phyloP scores from a whole-genome alignment of 1,140 invertebrate species.

The Frieseomelitta varia region DNA sequence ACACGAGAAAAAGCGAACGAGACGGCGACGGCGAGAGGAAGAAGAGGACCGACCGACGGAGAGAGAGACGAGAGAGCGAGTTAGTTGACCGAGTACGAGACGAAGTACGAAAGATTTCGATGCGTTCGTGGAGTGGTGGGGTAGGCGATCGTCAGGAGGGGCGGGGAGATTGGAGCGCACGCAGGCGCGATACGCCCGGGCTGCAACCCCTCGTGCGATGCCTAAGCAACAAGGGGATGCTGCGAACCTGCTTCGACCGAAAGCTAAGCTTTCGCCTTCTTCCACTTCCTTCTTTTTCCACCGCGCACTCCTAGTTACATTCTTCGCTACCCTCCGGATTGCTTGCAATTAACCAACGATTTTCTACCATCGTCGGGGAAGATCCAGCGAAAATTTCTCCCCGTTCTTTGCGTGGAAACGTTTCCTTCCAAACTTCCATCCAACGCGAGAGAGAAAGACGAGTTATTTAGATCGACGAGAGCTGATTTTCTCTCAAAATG shows the following conservation, averaged over 20 bases:
- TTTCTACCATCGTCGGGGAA: neutral
- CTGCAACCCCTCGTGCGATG: slow-evolving; percentile 53
- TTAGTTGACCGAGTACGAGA: slow-evolving; percentile 48
- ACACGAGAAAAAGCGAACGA: slow-evolving; percentile 40
- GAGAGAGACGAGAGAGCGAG: slow-evolving; percentile 27
- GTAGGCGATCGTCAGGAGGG: neutral
- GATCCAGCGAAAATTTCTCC: neutral
- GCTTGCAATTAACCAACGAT: slow-evolving; percentile 9
- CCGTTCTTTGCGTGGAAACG: neutral
- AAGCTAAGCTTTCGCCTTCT: slow-evolving; percentile 31
- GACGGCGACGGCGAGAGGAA: slow-evolving; percentile 23
- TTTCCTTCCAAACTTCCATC: neutral
- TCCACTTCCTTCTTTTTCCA: slow-evolving; percentile 15
- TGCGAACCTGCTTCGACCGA: slow-evolving; percentile 58
- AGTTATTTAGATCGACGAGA: neutral
- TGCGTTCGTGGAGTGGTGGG: slow-evolving; percentile 35
- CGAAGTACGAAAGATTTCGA: slow-evolving; percentile 51
- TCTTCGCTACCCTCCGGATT: neutral
- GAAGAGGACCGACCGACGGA: neutral
- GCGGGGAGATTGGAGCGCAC: slow-evolving; percentile 26
- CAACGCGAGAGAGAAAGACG: neutral
- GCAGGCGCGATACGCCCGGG: slow-evolving; percentile 40
- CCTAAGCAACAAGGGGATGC: slow-evolving; percentile 53
- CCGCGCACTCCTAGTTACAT: neutral
- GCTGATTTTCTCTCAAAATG: neutral